Base-by-base conservation (phyloP, 2,888 invertebrate species). In the Tuberolachnus salignus region DNA sequence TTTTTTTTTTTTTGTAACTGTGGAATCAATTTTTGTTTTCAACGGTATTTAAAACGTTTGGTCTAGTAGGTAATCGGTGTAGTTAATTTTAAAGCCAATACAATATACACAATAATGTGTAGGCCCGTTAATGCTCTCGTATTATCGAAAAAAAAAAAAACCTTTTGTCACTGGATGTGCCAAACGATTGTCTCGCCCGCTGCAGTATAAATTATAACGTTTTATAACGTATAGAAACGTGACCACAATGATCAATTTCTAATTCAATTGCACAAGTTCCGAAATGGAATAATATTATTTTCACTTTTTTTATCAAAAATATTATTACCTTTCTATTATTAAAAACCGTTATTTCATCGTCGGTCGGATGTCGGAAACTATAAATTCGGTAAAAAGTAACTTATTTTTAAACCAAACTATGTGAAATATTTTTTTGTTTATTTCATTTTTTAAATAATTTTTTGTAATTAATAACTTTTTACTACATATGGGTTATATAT, bases 1-100 rank as follows among this genome's bases (percentile, higher is more conserved):
- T 72, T 72, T 42, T 49, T 10, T 49, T 72, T 21, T 57, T 66
- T 78, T 69, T 51, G 42, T n/a, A 53, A 64, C 53, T 34, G 73
- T 13, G 42, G 64, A 64, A 69, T 78, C 78, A 59, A 55, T 75
- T 75, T 61, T 69, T 73, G 23, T 59, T 53, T 75, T 42, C 53
- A 21, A 10, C 44, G 11, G 34, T 21, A 63, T 74, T 64, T 51
- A 42, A 64, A 74, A 64, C 64, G 51, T 53, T 53, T 63, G 59
- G 78, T 69, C 69, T 69, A 78, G 51, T 69, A 59, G 69, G 19
- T 78, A 78, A 67, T 75, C 66, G 57, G 73, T 21, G 49, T 59
- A 59, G 59, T 69, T 69, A 59, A 78, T 69, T 67, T 78, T 21
- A 78, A 78, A 59, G 59, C 78, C 67, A 78, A 78, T 78, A n/a